phyloP scores from a whole-genome alignment of 2,113 vertebrate genomes.

The Danionella cerebrum region DNA sequence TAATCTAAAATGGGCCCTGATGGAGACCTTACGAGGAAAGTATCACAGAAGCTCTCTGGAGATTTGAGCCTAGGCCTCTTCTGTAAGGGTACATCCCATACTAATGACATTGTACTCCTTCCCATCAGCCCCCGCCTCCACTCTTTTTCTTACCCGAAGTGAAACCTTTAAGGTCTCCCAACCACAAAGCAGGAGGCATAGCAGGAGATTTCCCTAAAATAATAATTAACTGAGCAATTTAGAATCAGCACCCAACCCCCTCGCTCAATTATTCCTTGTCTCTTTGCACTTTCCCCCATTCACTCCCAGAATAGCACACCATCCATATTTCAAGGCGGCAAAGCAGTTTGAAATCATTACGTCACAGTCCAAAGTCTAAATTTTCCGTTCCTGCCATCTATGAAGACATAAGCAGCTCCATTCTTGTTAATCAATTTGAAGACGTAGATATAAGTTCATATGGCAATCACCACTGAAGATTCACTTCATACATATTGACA shows the following conservation, averaged over 20 bases:
- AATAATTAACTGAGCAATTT: slow-evolving; percentile 43
- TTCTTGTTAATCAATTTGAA: too few species aligned
- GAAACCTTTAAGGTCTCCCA: neutral
- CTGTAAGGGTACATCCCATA: slow-evolving; percentile 4
- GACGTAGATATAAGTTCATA: neutral
- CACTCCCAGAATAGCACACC: slow-evolving; percentile 40
- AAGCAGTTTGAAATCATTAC: slow-evolving; percentile 32
- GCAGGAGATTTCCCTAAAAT: slow-evolving; percentile 39
- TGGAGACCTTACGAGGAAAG: slow-evolving; percentile 36
- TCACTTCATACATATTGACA: slow-evolving; percentile 22
- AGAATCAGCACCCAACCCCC: slow-evolving; percentile 29
- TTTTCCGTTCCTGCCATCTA: slow-evolving; percentile 16
- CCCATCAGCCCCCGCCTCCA: neutral
- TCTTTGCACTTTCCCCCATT: slow-evolving; percentile 37
- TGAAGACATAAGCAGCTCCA: too few species aligned
- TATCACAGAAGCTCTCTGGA: slow-evolving; percentile 23
- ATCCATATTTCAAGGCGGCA: slow-evolving; percentile 42
- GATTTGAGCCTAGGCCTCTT: slow-evolving; percentile 18
- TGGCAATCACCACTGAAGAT: slow-evolving; percentile 34
- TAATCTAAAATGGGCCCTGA: slow-evolving; percentile 41
- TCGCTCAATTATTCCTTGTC: slow-evolving; percentile 42
- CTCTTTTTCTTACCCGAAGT: slow-evolving; percentile 4
- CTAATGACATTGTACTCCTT: slow-evolving; percentile 30
- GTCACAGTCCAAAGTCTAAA: slow-evolving; percentile 33
- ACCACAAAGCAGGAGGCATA: slow-evolving; percentile 5